Base-by-base conservation (phyloP, 2,113 vertebrate genomes). In the Cyanoliseus patagonus region DNA sequence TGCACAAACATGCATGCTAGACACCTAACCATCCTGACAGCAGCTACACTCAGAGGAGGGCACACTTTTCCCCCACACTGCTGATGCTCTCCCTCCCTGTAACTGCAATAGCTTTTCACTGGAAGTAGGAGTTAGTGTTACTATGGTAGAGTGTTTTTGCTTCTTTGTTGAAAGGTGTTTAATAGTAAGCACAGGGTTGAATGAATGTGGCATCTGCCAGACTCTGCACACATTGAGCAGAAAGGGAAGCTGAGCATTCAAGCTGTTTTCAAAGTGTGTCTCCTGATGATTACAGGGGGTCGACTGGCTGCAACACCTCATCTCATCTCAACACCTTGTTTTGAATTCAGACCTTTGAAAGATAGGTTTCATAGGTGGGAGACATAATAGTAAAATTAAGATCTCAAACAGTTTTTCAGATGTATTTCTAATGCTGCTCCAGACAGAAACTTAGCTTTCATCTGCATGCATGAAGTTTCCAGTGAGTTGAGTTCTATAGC, bases 1-100 rank as follows among this genome's bases (percentile, higher is more conserved):
- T 90, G 85, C 68, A 42, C 51, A 68, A 75, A 27, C 30, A 10
- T 39, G 42, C 1, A 0, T 33, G 83, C 37, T 61, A 86, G 88
- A 94, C 92, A 77, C 28, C 13, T 51, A 73, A 62, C 81, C 77
- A 42, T 85, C 86, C 91, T 92, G 95, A 92, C 92, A 94, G 91
- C 80, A 96, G 77, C 12, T 31, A 19, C 10, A 49, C 81, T 91
- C 39, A 49, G 25, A 86, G 70, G 46, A 92, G 69, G 55, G 72
- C 13, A n/a, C 1, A 4, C 52, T 72, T 79, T 68, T 86, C 86
- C 86, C 80, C 67, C 55, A 47, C 83, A 76, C 76, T 86, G 59
- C 46, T 74, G 83, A 93, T 67, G 64, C 39, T 85, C 77, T 78
- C 66, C 37, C 83, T 73, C 41, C n/a, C 20, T 0, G 0, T 27